phyloP scores from a whole-genome alignment of 2,888 invertebrate species.

The Biston betularia region DNA sequence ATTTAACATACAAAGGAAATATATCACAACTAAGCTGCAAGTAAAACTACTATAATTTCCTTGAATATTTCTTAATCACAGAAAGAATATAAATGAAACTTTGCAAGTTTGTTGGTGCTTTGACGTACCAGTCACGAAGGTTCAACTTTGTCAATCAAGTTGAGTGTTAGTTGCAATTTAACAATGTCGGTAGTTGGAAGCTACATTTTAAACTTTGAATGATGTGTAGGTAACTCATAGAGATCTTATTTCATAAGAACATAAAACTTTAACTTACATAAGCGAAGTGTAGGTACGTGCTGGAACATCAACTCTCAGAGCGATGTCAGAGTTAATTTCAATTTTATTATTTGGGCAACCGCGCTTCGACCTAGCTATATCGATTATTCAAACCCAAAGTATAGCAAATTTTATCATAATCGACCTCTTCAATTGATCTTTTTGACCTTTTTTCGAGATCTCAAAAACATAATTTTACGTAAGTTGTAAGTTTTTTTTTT shows the following conservation, averaged over 20 bases:
- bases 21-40: neutral
- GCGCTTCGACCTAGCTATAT: no score
- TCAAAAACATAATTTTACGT: no score
- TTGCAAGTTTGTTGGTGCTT: conserved; percentile 40
- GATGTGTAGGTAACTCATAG: neutral
- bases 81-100: conserved; percentile 29
- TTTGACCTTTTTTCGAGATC: no score
- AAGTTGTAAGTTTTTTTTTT: no score
- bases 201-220: conserved; percentile 26
- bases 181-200: conserved; percentile 23
- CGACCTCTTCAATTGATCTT: no score
- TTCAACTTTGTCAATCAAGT: conserved; percentile 49
- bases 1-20: neutral
- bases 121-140: conserved; percentile 44
- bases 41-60: neutral
- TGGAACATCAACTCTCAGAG: no score
- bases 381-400: no score
- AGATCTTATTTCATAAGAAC: neutral
- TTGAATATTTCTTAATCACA: neutral
- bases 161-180: conserved; percentile 37
- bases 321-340: no score
- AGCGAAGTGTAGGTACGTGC: no score
- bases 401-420: no score
- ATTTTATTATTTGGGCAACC: no score
- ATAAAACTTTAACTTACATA: no score